Evolutionary conservation across 2,888 invertebrate genomes (phyloP).

Genomic region (Morinoia aosen): DNA sequence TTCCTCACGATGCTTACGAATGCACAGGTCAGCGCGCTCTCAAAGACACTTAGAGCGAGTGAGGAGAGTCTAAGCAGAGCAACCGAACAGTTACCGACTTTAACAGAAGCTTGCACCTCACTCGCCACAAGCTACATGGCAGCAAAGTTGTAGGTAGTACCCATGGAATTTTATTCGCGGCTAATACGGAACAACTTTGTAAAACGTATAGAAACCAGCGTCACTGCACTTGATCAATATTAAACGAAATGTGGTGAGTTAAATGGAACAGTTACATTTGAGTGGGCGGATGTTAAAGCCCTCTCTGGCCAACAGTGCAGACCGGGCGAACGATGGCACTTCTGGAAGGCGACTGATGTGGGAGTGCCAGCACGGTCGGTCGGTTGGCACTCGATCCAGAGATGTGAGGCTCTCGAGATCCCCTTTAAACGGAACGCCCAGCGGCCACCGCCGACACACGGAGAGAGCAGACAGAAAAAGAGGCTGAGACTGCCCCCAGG

Average conservation of each 20-base stretch:
- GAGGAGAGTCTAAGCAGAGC: background rate
- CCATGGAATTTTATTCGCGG: background rate
- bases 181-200: background rate
- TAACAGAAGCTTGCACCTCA: background rate
- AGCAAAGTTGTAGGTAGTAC: background rate
- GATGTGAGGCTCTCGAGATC: background rate
- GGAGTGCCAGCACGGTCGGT: conserved; percentile 44
- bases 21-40: background rate
- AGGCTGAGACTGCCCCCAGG: background rate
- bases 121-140: background rate
- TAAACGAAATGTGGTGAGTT: background rate
- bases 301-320: background rate
- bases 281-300: background rate
- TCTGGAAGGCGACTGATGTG: conserved; percentile 40
- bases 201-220: background rate
- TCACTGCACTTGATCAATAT: background rate
- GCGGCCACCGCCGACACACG: conserved; percentile 21
- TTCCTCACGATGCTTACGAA: background rate
- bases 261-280: background rate
- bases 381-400: conserved; percentile 21
- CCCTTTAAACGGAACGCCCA: conserved; percentile 55
- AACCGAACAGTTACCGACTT: conserved; percentile 24
- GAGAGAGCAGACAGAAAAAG: conserved; percentile 6
- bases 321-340: conserved; percentile 6
- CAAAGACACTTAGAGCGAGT: background rate